Conservation (phyloP, 2,888 invertebrate species). For the Amphipoea lucens region DNA sequence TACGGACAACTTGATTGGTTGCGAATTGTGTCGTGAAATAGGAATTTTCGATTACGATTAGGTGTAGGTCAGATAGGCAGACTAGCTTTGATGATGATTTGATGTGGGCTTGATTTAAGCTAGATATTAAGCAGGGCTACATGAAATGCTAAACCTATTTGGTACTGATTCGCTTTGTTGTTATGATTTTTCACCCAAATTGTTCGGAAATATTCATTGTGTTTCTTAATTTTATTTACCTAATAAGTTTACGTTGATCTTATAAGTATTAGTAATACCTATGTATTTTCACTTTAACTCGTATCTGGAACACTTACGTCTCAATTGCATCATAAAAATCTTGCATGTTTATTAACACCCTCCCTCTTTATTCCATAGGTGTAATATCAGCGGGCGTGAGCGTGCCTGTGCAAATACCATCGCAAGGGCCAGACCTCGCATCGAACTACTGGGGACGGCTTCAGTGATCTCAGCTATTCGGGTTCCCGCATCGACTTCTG, state of each 20-base stretch:
- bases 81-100: slow-evolving; percentile 9
- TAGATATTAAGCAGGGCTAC: neutral
- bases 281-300: neutral
- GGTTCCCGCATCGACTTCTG: slow-evolving; percentile 94
- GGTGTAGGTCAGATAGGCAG: neutral
- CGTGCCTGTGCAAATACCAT: slow-evolving; percentile 97
- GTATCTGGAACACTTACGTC: neutral
- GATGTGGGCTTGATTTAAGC: neutral
- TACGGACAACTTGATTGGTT: slow-evolving; percentile 70
- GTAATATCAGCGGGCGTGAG: slow-evolving; percentile 98
- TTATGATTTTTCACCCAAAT: neutral
- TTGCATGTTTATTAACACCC: slow-evolving; percentile 56
- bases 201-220: neutral
- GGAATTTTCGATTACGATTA: slow-evolving; percentile 51
- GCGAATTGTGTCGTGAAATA: slow-evolving; percentile 53
- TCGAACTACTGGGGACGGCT: slow-evolving; percentile 97
- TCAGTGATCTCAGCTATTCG: slow-evolving; percentile 98
- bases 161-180: neutral
- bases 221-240: neutral
- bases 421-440: slow-evolving; percentile 94
- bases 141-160: neutral
- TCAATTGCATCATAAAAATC: slow-evolving; percentile 4
- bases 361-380: slow-evolving; percentile 91
- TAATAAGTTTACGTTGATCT: too few species aligned
- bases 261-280: neutral